Percentiles rank a stretch among this genome's conserved stretches.
phyloP scores from a whole-genome alignment of 2,797 vertebrate genomes.

The Pangasius djambal region DNA sequence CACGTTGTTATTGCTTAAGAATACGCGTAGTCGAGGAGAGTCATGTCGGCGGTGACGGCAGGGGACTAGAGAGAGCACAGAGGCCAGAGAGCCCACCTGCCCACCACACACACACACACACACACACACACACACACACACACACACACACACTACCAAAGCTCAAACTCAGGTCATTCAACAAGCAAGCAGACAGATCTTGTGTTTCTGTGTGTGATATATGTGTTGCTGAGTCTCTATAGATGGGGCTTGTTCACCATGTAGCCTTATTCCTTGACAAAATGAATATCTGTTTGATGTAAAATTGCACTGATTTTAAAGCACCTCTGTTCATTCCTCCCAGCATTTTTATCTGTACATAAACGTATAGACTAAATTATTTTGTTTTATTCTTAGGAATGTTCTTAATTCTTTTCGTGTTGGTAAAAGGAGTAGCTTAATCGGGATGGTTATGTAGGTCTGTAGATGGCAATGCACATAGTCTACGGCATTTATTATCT shows the following conservation, averaged over 20 bases:
- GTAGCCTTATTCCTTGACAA: constrained; percentile 33
- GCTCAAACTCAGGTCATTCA: constrained; percentile 47
- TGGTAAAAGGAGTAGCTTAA: not conserved
- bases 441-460: constrained; percentile 25
- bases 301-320: constrained; percentile 19
- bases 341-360: not conserved
- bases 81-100: constrained; percentile 60
- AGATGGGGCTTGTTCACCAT: constrained; percentile 33
- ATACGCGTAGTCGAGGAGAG: constrained; percentile 99
- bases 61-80: constrained; percentile 59
- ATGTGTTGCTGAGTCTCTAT: constrained; percentile 44
- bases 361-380: not conserved
- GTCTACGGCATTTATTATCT: constrained; percentile 51
- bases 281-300: constrained; percentile 25
- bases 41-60: constrained; percentile 73
- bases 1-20: constrained; percentile 99
- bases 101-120: constrained; percentile 50
- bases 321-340: not conserved
- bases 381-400: not conserved
- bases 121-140: constrained; percentile 6
- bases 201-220: constrained; percentile 52
- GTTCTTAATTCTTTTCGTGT: not conserved
- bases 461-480: constrained; percentile 49
- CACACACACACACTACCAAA: constrained; percentile 19
- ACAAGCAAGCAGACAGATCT: constrained; percentile 55